Base-by-base conservation (phyloP, 2,113 vertebrate genomes). In the Shinisaurus crocodilurus region DNA sequence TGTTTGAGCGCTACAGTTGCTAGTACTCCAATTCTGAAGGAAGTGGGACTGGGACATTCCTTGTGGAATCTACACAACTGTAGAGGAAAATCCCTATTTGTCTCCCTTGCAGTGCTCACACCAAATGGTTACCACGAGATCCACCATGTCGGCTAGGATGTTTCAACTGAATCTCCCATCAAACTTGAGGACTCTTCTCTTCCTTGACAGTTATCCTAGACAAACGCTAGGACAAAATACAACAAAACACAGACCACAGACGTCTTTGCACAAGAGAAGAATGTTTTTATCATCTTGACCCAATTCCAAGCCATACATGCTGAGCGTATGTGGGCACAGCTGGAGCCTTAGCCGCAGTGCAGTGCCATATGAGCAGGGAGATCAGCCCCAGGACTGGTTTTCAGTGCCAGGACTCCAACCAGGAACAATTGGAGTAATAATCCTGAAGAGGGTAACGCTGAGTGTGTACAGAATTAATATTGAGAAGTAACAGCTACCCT, bases 321-420 rank as follows among this genome's bases (percentile, higher is more conserved):
- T 91, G 92, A 92, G 82, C 0, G 0, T 86, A 81, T 82, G 86
- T 90, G 88, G 10, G 12, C 72, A 63, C 34, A 0, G 0, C 32
- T 88, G 63, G 92, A 91, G 91, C 25, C 29, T 45, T 94, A 88
- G 88, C 87, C 63, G 54, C n/a, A n/a, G n/a, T n/a, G n/a, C n/a
- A 3, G 48, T 65, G 50, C 65, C 87, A 88, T 88, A 60, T 89
- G 16, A 37, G 90, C 18, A 20, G 34, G 20, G n/a, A 69, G 40
- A 1, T 48, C 1, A 48, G 43, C 8, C 18, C 79, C 32, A 79
- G 23, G 32, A 48, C 27, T 63, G 32, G 54, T 10, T 23, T n/a
- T 37, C 12, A 37, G 10, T 82, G 23, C 10, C n/a, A 27, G n/a
- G 23, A 63, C 6, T 85, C 40, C 4, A 2, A 13, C 65, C 43